A percentile compares a stretch with the other conserved stretches of the same genome.
Evolutionary conservation across 92 coral and sea anemone species (phyloP).

Genomic region (Siderastrea siderea): DNA sequence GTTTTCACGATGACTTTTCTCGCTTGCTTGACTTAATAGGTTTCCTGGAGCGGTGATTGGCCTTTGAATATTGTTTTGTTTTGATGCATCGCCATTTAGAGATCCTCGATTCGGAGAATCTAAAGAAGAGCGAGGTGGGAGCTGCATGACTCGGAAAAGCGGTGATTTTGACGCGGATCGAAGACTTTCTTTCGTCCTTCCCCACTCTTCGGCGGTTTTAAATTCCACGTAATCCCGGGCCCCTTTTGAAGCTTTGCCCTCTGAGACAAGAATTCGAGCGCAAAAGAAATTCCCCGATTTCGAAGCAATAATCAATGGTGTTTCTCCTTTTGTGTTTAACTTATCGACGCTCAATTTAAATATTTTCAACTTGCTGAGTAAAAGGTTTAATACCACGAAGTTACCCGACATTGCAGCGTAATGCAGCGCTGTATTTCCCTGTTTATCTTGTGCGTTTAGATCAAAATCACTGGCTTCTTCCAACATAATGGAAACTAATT

Average conservation of each 20-base stretch:
- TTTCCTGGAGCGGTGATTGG: conserved; percentile 80
- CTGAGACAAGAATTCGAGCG: conserved; percentile 77
- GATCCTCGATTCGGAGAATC: conserved; percentile 23
- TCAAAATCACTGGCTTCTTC: conserved; percentile 81
- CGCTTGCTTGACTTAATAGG: conserved; percentile 9
- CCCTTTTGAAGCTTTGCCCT: conserved; percentile 86
- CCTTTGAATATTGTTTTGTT: conserved; percentile 22
- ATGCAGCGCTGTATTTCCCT: conserved; percentile 90
- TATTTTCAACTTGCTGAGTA: conserved; percentile 68
- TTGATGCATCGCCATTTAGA: conserved; percentile 11
- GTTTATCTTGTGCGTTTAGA: conserved; percentile 75
- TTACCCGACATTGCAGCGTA: conserved; percentile 85
- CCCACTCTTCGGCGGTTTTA: conserved; percentile 89
- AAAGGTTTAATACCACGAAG: conserved; percentile 78
- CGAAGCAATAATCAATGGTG: conserved; percentile 86
- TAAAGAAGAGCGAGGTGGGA: conserved; percentile 37
- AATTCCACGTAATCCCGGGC: conserved; percentile 73
- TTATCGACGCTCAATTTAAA: conserved; percentile 84
- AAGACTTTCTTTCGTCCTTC: conserved; percentile 72
- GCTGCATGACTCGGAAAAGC: conserved; percentile 70
- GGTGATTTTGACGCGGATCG: conserved; percentile 79
- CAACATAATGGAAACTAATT: conserved; percentile 80
- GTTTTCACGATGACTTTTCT: conserved; percentile 68
- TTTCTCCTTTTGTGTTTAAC: conserved; percentile 81
- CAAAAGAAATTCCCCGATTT: conserved; percentile 79